These are phyloP conservation scores for Rhinogobio ventralis DNA, from an alignment of 2,797 vertebrate species.

Conservation along the genomic window DNA sequence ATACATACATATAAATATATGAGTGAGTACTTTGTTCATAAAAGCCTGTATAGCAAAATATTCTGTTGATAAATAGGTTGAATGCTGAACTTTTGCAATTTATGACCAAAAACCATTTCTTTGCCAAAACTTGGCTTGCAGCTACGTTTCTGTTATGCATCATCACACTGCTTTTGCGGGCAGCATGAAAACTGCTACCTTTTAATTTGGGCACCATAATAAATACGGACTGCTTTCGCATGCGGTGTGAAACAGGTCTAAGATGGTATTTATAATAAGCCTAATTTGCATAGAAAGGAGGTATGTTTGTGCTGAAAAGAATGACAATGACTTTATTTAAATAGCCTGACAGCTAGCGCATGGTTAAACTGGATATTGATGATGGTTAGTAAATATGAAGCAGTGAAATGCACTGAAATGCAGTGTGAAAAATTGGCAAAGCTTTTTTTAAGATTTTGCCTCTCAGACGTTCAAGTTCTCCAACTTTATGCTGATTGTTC, in stretches of 20 bases:
- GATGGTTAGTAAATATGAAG: background rate
- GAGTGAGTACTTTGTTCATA: background rate
- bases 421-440: background rate
- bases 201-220: background rate
- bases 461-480: background rate
- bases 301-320: background rate
- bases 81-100: background rate
- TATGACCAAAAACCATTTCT: background rate
- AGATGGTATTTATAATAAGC: background rate
- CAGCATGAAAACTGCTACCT: background rate
- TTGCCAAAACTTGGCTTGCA: background rate
- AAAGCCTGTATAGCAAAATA: background rate
- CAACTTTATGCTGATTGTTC: constrained; percentile 6
- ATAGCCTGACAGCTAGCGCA: background rate
- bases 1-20: no score
- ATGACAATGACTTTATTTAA: background rate
- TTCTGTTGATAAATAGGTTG: background rate
- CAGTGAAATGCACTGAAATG: background rate
- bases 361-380: background rate
- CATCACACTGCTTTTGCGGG: background rate
- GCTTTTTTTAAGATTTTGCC: background rate
- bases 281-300: background rate
- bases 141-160: no score
- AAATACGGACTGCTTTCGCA: background rate
- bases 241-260: background rate